Base-by-base conservation (phyloP, 2,797 vertebrate species). In the Thamnophis elegans region DNA sequence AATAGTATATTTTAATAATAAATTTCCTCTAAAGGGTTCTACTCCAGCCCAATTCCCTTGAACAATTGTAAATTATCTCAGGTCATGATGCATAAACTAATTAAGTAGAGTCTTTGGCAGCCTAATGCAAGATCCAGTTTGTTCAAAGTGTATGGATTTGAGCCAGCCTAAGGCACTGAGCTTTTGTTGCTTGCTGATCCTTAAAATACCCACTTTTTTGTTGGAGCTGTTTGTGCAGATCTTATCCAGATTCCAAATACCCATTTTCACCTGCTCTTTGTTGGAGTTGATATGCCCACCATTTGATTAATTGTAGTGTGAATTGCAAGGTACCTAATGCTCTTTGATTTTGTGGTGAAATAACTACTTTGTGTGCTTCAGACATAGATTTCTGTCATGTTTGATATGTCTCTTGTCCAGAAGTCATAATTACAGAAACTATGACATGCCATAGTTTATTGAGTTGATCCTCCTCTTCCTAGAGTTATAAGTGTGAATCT, bases 61-160 rank as follows among this genome's bases (percentile, higher is more conserved):
- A 88, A 78, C 47, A 91, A 55, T 82, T 93, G 89, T 85, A 88
- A 62, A 91, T 93, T 93, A 88, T 88, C 47, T 25, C 56, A 73
- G 56, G 47, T 82, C 90, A 25, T 93, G 85, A 87, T 90, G 85
- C 92, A 62, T 93, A 62, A 93, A 93, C 89, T 60, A 90, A 90
- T 93, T 90, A 93, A 88, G n/a, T 60, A 65, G 62, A 91, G 85
- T 91, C 47, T 82, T 93, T 93, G 89, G 42, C 55, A 60, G n/a
- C 22, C 62, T 20, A 54, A 18, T 85, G 36, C 54, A 93, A 88
- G 54, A 82, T 6, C 20, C 47, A 53, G 20, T 90, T 90, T 56
- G 47, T 36, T 73, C 32, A 87, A 92, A 90, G 36, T 90, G 58
- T 78, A 85, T 92, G 92, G 89, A 73, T 87, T 90, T 16, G n/a